Evolutionary conservation across 1,140 invertebrate genomes (phyloP), one percentile per base, ranked within the genome.

Genomic region (Neodiprion lecontei): DNA sequence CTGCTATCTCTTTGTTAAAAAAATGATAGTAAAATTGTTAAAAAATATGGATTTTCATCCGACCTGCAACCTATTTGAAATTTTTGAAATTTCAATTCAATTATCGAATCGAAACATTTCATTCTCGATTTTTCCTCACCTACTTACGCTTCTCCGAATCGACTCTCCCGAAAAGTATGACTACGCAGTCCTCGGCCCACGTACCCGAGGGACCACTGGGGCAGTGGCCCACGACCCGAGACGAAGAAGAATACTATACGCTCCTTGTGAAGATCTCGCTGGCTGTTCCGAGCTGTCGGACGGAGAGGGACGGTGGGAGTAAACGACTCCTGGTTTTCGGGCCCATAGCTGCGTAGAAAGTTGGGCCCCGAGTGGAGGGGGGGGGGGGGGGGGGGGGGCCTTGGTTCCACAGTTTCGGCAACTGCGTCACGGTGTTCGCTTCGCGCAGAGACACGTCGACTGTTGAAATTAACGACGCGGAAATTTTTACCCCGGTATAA

Each of bases 341-440:
- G 74, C 74, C 72, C 72, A 74, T 70, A 69, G 75, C 76, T 79
- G 77, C 80, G 81, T 84, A 83, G 83, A 84, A 84, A 84, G 82
- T 83, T 77, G 79, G 61, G 72, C 14, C 65, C 72, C 21, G 12
- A 53, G 50, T 76, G 74, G 76, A 77, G 79, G 74, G 75, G 76
- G 79, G 28, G 17, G 12, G 69, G 50, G 77, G 74, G 76, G 79
- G 79, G 74, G 75, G 77, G 79, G 47, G 78, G 65, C 75, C 50
- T 47, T 68, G 75, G 67, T 76, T 67, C 69, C 72, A 78, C 81
- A 82, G 79, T 86, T 86, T 85, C 78, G 83, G 80, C 78, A 83
- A 83, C 82, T 84, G 80, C 83, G 80, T 84, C 80, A 84, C 79
- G 78, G 72, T 78, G 78, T 79, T 78, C 78, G 76, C 76, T 80